These are phyloP conservation scores for Magallana angulata DNA, from an alignment of 1,140 invertebrate genomes.

Conservation along the genomic window DNA sequence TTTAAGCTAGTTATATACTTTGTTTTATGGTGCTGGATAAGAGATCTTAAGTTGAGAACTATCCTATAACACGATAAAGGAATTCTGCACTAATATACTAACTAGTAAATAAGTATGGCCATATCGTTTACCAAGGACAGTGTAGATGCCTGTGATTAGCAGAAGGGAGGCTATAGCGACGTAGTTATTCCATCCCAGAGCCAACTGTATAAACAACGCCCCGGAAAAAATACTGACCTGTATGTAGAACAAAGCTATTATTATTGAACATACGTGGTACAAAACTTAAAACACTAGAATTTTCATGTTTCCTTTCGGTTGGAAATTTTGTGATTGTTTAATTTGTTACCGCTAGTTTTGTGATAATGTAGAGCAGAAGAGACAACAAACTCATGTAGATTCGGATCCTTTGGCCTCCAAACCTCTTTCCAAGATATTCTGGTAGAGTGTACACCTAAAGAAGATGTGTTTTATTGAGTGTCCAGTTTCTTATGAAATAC, in stretches of 20 bases:
- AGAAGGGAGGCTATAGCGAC: slow-evolving; percentile 80
- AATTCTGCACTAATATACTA: too few species aligned
- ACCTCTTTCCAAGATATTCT: slow-evolving; percentile 82
- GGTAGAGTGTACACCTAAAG: slow-evolving; percentile 82
- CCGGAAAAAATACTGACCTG: slow-evolving; percentile 83
- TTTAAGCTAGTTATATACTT: too few species aligned
- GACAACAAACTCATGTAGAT: slow-evolving; percentile 82
- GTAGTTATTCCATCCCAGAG: slow-evolving; percentile 81
- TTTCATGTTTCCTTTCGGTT: too few species aligned
- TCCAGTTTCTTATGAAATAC: too few species aligned
- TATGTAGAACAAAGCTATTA: too few species aligned
- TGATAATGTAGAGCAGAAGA: slow-evolving; percentile 82
- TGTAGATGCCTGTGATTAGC: slow-evolving; percentile 81
- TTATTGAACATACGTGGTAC: too few species aligned
- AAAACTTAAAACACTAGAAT: too few species aligned
- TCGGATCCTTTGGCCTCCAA: slow-evolving; percentile 82
- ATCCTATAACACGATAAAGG: too few species aligned
- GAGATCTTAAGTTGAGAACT: too few species aligned
- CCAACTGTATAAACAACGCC: slow-evolving; percentile 81
- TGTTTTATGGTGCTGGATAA: too few species aligned
- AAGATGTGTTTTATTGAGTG: too few species aligned
- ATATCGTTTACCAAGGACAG: slow-evolving; percentile 72
- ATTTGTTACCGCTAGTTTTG: slow-evolving; percentile 82
- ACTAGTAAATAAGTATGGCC: not conserved
- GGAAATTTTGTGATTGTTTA: too few species aligned